Conservation (phyloP, 2,888 invertebrate genomes). For the Lasiommata megera region DNA sequence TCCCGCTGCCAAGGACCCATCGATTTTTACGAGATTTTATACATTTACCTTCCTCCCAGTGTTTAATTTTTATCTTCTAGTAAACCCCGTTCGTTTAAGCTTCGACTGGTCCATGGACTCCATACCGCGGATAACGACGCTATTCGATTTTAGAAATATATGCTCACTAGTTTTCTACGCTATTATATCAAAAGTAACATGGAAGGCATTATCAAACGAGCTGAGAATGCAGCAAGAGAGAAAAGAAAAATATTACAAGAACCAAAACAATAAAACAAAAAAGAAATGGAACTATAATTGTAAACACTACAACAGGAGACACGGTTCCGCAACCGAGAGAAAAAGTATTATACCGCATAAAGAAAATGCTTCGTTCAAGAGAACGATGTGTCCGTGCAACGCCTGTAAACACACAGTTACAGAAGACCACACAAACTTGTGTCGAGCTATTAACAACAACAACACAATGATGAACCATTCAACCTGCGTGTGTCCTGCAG, state of each 20-base stretch:
- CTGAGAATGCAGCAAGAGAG: slow-evolving; percentile 62
- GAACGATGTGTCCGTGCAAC: slow-evolving; percentile 80
- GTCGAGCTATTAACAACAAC: slow-evolving; percentile 87
- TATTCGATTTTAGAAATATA: slow-evolving; percentile 90
- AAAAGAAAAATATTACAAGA: slow-evolving; percentile 65
- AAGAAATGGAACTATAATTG: slow-evolving; percentile 70
- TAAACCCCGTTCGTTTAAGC: slow-evolving; percentile 93
- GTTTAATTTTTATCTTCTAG: slow-evolving; percentile 92
- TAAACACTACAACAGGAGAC: slow-evolving; percentile 64
- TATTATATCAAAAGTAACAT: slow-evolving; percentile 66
- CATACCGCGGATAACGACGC: slow-evolving; percentile 90
- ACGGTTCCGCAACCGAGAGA: slow-evolving; percentile 61
- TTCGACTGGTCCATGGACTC: slow-evolving; percentile 99
- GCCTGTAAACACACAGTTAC: slow-evolving; percentile 85
- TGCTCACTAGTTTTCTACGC: slow-evolving; percentile 89
- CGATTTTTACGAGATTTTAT: slow-evolving; percentile 89
- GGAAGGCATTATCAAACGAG: slow-evolving; percentile 62
- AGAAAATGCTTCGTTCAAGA: slow-evolving; percentile 61
- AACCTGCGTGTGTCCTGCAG: slow-evolving; percentile 66
- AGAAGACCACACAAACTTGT: slow-evolving; percentile 85
- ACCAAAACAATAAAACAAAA: slow-evolving; percentile 65
- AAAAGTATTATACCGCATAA: slow-evolving; percentile 64
- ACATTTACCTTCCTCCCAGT: slow-evolving; percentile 96
- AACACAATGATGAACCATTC: slow-evolving; percentile 81
- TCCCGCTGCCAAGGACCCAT: slow-evolving; percentile 94